phyloP scores from a whole-genome alignment of 2,888 invertebrate species.

The Apamea sordens region DNA sequence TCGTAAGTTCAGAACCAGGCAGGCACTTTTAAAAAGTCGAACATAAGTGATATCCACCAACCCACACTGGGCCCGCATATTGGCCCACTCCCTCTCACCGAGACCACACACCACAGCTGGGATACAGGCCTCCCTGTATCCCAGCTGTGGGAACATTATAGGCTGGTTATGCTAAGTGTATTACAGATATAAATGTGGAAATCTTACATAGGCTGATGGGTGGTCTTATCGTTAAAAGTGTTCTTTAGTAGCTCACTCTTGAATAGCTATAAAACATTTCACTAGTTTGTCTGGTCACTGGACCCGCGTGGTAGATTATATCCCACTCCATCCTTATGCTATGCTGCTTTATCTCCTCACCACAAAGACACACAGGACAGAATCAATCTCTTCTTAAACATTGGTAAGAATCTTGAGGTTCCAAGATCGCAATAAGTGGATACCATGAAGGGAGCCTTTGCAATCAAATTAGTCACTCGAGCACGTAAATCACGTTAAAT shows the following conservation, averaged over 20 bases:
- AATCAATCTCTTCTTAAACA: not conserved
- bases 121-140: not conserved
- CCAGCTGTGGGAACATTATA: not conserved
- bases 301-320: too few relatives aligned
- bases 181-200: too few relatives aligned
- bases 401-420: not conserved
- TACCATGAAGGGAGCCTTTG: not conserved
- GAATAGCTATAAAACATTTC: too few relatives aligned
- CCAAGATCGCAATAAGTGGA: not conserved
- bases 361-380: not conserved
- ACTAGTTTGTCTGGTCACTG: too few relatives aligned
- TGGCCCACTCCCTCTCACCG: not conserved
- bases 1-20: not conserved
- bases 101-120: too few relatives aligned
- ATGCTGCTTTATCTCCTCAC: not conserved
- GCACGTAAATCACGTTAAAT: conserved; percentile 4
- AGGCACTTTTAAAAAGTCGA: not conserved
- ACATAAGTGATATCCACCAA: not conserved
- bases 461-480: not conserved
- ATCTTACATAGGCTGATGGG: too few relatives aligned
- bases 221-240: too few relatives aligned
- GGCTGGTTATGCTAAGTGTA: too few relatives aligned
- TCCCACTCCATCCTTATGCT: not conserved
- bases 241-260: too few relatives aligned
- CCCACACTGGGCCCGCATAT: not conserved